Percentiles rank a stretch among this genome's conserved stretches.
phyloP scores from a whole-genome alignment of 2,888 invertebrate genomes.

The Chorisops tibialis region DNA sequence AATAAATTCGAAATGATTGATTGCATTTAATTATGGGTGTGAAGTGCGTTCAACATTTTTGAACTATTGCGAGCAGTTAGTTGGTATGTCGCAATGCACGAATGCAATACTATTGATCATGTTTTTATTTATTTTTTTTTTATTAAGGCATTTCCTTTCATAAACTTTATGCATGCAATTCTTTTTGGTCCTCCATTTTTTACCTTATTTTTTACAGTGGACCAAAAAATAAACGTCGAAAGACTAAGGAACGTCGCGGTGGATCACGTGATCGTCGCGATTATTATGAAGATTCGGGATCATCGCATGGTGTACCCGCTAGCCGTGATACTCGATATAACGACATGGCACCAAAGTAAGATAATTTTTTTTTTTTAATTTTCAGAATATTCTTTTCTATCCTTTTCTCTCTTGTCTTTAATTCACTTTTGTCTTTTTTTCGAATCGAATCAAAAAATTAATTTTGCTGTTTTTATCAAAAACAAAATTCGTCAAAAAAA shows the following conservation, averaged over 20 bases:
- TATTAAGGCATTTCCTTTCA: too few relatives aligned
- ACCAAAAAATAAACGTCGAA: constrained; percentile 52
- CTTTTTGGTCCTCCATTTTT: constrained; percentile 27
- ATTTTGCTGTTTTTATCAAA: constrained; percentile 22
- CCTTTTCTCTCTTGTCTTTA: background rate
- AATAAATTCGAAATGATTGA: too few relatives aligned
- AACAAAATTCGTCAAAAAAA: constrained; percentile 5
- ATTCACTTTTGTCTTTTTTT: background rate
- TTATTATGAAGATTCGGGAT: constrained; percentile 54
- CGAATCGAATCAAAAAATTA: constrained; percentile 21
- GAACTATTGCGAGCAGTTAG: too few relatives aligned
- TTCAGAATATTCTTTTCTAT: background rate
- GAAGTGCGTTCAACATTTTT: too few relatives aligned
- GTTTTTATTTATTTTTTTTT: too few relatives aligned
- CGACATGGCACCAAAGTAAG: constrained; percentile 86
- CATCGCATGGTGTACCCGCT: constrained; percentile 53
- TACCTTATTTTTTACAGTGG: constrained; percentile 43
- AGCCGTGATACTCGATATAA: constrained; percentile 70
- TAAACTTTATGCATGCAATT: constrained; percentile 24
- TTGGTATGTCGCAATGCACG: too few relatives aligned
- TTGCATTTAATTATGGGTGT: too few relatives aligned
- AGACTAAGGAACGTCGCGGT: constrained; percentile 50
- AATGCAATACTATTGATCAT: too few relatives aligned
- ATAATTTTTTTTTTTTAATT: constrained; percentile 39
- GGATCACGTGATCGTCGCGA: constrained; percentile 47